phyloP scores from a whole-genome alignment of 2,888 invertebrate genomes.

The Leptopilina myrica region DNA sequence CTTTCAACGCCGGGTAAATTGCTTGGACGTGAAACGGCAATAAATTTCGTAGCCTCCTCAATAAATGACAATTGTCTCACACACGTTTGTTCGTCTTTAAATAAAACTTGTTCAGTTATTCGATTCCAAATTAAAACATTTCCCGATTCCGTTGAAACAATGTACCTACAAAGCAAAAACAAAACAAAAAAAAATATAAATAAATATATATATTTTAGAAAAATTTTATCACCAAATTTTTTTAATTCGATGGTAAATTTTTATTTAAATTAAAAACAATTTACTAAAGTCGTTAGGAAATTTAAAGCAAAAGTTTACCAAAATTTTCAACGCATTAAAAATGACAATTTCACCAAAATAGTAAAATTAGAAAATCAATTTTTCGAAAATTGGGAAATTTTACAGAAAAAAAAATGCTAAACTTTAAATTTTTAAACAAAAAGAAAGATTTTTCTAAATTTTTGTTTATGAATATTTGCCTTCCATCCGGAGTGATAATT shows the following conservation, averaged over 20 bases:
- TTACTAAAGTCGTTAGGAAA: too few relatives aligned
- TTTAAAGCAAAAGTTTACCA: too few relatives aligned
- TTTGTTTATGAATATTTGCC: constrained; percentile 72
- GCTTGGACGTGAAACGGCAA: constrained; percentile 85
- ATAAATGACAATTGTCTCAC: constrained; percentile 86
- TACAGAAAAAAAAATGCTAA: too few relatives aligned
- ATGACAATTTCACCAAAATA: too few relatives aligned
- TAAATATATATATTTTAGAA: background rate
- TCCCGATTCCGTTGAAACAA: constrained; percentile 94
- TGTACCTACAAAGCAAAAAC: constrained; percentile 78
- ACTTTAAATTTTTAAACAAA: background rate
- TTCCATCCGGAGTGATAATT: constrained; percentile 90
- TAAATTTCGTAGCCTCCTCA: constrained; percentile 85
- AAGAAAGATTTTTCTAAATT: background rate
- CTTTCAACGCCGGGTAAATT: constrained; percentile 83
- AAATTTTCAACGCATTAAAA: too few relatives aligned
- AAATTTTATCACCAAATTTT: too few relatives aligned
- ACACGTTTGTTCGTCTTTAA: constrained; percentile 89
- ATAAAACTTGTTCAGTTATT: constrained; percentile 85
- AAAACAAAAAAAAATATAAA: background rate
- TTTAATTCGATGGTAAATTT: too few relatives aligned
- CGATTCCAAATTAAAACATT: constrained; percentile 93
- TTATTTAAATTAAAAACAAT: too few relatives aligned
- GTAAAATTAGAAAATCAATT: too few relatives aligned
- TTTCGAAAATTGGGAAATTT: too few relatives aligned